Evolutionary conservation across 2,113 vertebrate genomes (phyloP).

Genomic region (Bos indicus): DNA sequence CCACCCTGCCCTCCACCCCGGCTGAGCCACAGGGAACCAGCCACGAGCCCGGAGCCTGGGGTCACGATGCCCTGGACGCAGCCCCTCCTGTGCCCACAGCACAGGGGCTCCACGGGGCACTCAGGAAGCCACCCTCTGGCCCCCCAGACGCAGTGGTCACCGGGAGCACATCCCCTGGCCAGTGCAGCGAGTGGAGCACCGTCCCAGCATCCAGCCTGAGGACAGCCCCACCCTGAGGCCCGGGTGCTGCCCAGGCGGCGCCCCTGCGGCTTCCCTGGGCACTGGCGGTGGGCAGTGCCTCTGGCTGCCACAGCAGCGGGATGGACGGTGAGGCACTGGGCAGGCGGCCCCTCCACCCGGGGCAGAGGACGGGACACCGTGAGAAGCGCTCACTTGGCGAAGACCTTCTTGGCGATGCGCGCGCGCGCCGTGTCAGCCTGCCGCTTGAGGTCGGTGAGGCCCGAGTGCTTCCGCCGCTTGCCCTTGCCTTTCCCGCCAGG

Average conservation of each 20-base stretch:
- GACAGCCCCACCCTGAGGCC: not conserved
- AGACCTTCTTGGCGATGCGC: constrained; percentile 91
- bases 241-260: not conserved
- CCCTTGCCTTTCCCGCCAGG: constrained; percentile 74
- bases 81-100: not conserved
- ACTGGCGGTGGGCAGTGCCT: not conserved
- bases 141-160: rapidly evolving
- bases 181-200: rapidly evolving
- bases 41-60: rapidly evolving
- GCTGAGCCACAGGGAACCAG: not conserved
- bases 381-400: constrained; percentile 88
- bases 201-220: not conserved
- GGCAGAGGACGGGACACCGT: rapidly evolving
- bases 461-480: constrained; percentile 85
- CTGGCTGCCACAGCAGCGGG: not conserved
- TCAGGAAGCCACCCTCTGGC: too few species aligned
- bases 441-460: constrained; percentile 92
- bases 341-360: rapidly evolving
- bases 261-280: not conserved
- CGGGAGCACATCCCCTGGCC: rapidly evolving
- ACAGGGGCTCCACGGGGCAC: rapidly evolving
- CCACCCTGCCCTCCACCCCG: not conserved
- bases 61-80: rapidly evolving
- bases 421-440: constrained; percentile 85
- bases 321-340: rapidly evolving